Base-by-base conservation (phyloP, 2,113 vertebrate genomes). In the Ameiurus melas region DNA sequence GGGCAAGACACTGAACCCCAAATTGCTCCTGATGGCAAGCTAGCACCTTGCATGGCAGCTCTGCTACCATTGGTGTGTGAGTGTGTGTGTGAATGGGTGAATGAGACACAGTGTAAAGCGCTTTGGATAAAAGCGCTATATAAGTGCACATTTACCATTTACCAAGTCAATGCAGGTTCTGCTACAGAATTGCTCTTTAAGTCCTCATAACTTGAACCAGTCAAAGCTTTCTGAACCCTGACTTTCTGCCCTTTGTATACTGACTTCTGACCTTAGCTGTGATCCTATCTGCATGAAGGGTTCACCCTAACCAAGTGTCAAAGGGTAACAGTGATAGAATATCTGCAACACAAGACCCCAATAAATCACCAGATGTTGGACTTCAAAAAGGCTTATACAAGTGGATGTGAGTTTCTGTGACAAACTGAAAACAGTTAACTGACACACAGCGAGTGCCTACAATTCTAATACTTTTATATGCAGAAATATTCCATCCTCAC, bases 141-240 rank as follows among this genome's bases (percentile, higher is more conserved):
- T n/a, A n/a, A n/a, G n/a, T n/a, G n/a, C n/a, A n/a, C n/a, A n/a
- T n/a, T n/a, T n/a, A n/a, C n/a, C n/a, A n/a, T n/a, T n/a, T n/a
- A n/a, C n/a, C n/a, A n/a, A 51, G 8, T 90, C 58, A 71, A 77
- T 47, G 58, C 39, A 58, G 12, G 27, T 79, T 58, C 19, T 60
- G 43, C 57, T 51, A 82, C 22, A 71, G n/a, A 83, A 70, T 33
- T 79, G 83, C 58, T 84, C 64, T 4, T 43, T 53, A 22, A 27
- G 62, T 53, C 86, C 39, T 85, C 77, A 86, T 85, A 62, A 70
- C 83, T 68, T 79, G 30, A 79, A 77, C 64, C 36, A 89, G 47
- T 85, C 14, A 83, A 87, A 87, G 43, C 88, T 85, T 85, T 87
- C 20, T 87, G 85, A 90, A 71, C 64, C 17, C 81, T 89, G 87